Base-by-base conservation (phyloP, 2,113 vertebrate genomes). In the Anarhynchus alexandrinus region DNA sequence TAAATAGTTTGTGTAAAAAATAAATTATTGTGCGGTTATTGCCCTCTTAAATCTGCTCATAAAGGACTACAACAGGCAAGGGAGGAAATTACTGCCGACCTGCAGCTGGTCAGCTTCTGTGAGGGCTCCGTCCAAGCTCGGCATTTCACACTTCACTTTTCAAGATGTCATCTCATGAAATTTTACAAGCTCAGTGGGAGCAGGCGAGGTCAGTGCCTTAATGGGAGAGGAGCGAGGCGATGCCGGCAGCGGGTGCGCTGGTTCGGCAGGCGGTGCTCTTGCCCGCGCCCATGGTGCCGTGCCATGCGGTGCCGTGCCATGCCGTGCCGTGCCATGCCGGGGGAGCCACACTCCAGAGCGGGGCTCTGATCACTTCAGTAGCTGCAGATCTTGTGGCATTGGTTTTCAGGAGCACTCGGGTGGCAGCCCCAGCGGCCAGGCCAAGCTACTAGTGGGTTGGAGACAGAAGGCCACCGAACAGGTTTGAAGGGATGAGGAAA, bases 401-500 rank as follows among this genome's bases (percentile, higher is more conserved):
- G 78, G 70, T 88, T 94, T 89, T 90, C 66, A 82, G 71, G 26
- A 90, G 66, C 3, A 2, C 84, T 94, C 45, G 55, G 70, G 70
- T 79, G 77, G 29, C 81, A 87, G 73, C 32, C 32, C 30, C 78
- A 77, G 86, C 0, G 0, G 67, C 84, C 51, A 81, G 89, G 84
- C 58, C 77, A 58, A 80, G 77, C 58, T 89, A 76, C 91, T 70
- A 69, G 66, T 80, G 82, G 58, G 72, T 42, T 82, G 66, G 70
- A 94, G 82, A 85, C 70, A 95, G 81, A 94, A 94, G 94, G 94
- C 94, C 93, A 95, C 93, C 30, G 0, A 95, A 90, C 95, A 96
- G 94, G 93, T 96, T 97, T 94, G 94, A 91, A 97, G 71, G 91
- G 94, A 96, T 96, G 96, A 97, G 91, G 91, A 96, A 96, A 94